phyloP scores from a whole-genome alignment of 1,140 invertebrate genomes.

The Nasonia giraulti region DNA sequence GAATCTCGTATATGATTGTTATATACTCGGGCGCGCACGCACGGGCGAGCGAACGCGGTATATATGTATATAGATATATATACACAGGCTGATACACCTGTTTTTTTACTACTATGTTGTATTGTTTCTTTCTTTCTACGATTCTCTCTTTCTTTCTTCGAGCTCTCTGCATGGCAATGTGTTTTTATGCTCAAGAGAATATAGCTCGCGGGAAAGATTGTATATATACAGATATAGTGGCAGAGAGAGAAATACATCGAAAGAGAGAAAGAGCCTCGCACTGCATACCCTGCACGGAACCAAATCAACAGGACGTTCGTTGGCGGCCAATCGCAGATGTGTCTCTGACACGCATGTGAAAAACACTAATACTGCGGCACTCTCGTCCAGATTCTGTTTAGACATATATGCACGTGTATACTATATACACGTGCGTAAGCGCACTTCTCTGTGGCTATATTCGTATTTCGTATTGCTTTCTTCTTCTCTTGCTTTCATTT shows the following conservation, averaged over 20 bases:
- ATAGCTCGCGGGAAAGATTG: constrained; percentile 48
- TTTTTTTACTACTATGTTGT: background rate
- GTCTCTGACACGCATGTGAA: background rate
- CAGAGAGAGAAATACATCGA: constrained; percentile 47
- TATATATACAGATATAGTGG: background rate
- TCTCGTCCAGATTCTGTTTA: background rate
- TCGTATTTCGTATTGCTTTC: too few relatives aligned
- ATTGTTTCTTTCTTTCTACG: background rate
- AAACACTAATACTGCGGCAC: background rate
- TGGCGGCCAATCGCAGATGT: constrained; percentile 17
- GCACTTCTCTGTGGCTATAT: too few relatives aligned
- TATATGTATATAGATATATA: background rate
- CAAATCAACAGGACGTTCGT: constrained; percentile 73
- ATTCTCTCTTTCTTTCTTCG: background rate
- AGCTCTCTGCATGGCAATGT: background rate
- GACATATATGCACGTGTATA: background rate
- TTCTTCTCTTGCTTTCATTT: background rate
- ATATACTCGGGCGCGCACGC: constrained; percentile 22
- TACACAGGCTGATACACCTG: background rate
- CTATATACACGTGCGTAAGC: too few relatives aligned
- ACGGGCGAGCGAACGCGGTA: constrained; percentile 41
- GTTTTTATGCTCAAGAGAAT: background rate
- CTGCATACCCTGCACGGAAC: constrained; percentile 72
- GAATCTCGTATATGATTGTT: constrained; percentile 20
- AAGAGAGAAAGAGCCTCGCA: constrained; percentile 59